A percentile compares a stretch with the other conserved stretches of the same genome.
Conservation (phyloP, 1,140 invertebrate genomes). For the Apis cerana region DNA sequence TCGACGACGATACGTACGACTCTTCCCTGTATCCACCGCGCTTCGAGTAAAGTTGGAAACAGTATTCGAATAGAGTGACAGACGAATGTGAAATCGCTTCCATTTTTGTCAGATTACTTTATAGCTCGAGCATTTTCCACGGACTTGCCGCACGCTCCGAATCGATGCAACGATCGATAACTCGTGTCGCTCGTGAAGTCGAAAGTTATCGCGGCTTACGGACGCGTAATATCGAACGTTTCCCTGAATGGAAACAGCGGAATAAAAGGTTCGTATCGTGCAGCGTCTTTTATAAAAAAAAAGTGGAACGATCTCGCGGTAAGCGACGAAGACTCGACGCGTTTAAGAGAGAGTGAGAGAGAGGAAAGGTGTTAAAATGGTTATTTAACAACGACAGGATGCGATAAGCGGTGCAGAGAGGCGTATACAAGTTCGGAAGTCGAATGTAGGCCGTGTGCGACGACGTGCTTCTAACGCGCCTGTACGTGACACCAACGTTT, state of each 20-base stretch:
- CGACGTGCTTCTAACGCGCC: conserved; percentile 15
- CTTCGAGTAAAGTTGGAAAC: neutral
- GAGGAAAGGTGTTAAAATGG: neutral
- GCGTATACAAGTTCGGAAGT: neutral
- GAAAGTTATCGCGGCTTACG: conserved; percentile 12
- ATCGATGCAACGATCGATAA: conserved; percentile 4
- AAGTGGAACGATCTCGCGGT: neutral
- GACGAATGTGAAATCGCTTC: too few species aligned
- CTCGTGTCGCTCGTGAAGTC: conserved; percentile 1
- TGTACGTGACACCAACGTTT: conserved; percentile 34
- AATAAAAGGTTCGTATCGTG: conserved; percentile 12
- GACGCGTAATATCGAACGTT: conserved; percentile 1
- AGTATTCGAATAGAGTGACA: neutral
- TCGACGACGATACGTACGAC: neutral
- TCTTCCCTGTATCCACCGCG: too few species aligned
- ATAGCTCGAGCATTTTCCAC: conserved; percentile 5
- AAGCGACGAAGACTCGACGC: neutral
- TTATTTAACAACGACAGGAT: conserved; percentile 11
- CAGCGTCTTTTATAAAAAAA: conserved; percentile 14
- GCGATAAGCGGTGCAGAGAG: neutral
- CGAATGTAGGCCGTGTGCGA: conserved; percentile 19
- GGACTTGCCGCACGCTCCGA: neutral
- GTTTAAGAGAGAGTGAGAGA: neutral
- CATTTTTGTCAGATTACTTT: conserved; percentile 38
- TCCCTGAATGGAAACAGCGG: conserved; percentile 7